Base-by-base conservation (phyloP, 2,797 vertebrate genomes). In the Fistularia tabacaria region DNA sequence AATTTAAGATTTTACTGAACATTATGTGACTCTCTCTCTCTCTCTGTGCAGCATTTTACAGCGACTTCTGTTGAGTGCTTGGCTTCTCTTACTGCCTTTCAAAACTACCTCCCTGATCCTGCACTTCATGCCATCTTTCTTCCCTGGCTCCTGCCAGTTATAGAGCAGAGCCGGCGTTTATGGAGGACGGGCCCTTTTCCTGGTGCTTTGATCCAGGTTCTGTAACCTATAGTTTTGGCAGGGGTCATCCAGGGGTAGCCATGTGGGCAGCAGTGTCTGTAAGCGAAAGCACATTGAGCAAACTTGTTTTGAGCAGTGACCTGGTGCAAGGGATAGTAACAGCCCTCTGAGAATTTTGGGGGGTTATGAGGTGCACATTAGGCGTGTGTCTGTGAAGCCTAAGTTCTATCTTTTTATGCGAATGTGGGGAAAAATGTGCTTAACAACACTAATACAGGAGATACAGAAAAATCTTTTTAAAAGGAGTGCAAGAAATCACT, bases 141-240 rank as follows among this genome's bases (percentile, higher is more conserved):
- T 80, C 70, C 71, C 51, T n/a, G 69, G 54, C 71, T 71, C 68
- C 80, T 71, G 74, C 69, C 56, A 78, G 82, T 84, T 86, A 87
- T 79, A 74, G 66, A 77, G 80, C 74, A 46, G 63, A 59, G 58
- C 69, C 49, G 61, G 75, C 67, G 53, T 87, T 87, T 86, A 90
- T 73, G 68, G 79, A 84, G 80, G 81, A 75, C 73, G 71, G 72
- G 73, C 73, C 74, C 67, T 66, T 79, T 83, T 76, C 76, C 58
- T 42, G 7, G 69, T 66, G 83, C 86, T 89, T 87, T 90, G 86
- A 90, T 87, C 85, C 79, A 59, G 64, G 78, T 81, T 83, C 71
- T 73, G 70, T 49, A 71, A 71, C 65, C 64, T 62, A 65, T 62
- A 77, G 69, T 79, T 86, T 60, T 59, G 48, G 65, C 66, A 66